phyloP scores from a whole-genome alignment of 2,797 vertebrate species.

The Scleropages formosus region DNA sequence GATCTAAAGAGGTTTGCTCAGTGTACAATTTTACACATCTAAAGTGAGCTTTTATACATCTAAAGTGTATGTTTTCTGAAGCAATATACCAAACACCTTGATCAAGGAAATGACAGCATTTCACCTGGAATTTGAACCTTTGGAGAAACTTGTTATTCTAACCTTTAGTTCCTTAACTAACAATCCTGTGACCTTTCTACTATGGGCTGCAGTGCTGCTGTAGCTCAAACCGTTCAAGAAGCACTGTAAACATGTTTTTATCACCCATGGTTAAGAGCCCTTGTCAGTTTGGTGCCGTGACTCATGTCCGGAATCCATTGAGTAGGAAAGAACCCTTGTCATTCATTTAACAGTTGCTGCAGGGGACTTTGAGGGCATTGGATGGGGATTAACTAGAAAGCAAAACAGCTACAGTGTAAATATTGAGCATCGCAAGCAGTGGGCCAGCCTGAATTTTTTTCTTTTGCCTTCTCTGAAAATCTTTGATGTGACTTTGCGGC shows the following conservation, averaged over 20 bases:
- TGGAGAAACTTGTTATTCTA: not conserved
- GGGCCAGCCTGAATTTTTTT: not conserved
- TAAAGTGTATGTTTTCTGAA: too few species aligned
- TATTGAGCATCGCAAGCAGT: conserved; percentile 8
- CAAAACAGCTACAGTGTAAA: conserved; percentile 14
- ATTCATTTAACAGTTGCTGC: not conserved
- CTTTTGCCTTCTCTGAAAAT: not conserved
- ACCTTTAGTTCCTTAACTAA: conserved; percentile 1
- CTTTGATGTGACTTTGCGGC: conserved; percentile 11
- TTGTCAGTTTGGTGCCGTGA: not conserved
- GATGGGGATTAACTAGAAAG: not conserved
- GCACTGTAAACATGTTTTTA: not conserved
- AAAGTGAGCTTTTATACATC: too few species aligned
- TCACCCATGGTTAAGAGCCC: not conserved
- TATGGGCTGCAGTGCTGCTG: not conserved
- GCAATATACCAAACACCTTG: too few species aligned
- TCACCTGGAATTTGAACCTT: too few species aligned
- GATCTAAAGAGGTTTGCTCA: too few species aligned
- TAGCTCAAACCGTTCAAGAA: not conserved
- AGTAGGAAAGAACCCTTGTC: not conserved
- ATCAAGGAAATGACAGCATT: too few species aligned
- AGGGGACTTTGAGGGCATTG: not conserved
- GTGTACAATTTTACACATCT: too few species aligned
- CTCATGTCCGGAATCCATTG: not conserved
- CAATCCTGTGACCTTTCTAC: not conserved